Base-by-base conservation (phyloP, 2,113 vertebrate species). In the Cavia aperea region DNA sequence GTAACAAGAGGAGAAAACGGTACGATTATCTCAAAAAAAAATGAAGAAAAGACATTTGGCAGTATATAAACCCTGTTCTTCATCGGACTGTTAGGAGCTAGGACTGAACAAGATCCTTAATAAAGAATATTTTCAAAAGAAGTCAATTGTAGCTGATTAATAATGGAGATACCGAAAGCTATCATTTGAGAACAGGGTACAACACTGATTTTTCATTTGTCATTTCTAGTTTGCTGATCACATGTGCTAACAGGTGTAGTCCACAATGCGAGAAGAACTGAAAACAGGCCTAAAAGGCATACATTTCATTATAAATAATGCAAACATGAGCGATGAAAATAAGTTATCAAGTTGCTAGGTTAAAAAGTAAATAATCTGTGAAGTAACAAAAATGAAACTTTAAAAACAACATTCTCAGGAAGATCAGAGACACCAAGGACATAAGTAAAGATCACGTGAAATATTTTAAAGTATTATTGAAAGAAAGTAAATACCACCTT, bases 371-470 rank as follows among this genome's bases (percentile, higher is more conserved):
- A 79, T 63, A 66, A 10, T 33, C 16, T 46, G 26, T 26, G 15
- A 90, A 88, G 68, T 63, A 85, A 54, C 21, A 89, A 68, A 90
- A 73, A 75, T 63, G 7, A 87, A 65, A 10, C 79, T 70, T 70
- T 51, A 84, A 26, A 90, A 89, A 58, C 63, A 19, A 49, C 9
- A 91, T 75, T 91, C 91, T 81, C 12, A 68, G n/a, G 21, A 95
- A n/a, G 21, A 86, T 68, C 19, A 72, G 33, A 88, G 90, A 66
- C 6, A 73, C 81, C 19, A 63, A 26, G 82, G 78, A 26, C 2
- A 36, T 31, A 88, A 23, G 72, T 60, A 90, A 90, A 72, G 2
- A 43, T 43, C 54, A 54, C 3, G 12, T 1, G 75, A 23, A 92
- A 3, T 39, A 68, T 81, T 90, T 51, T 1, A 70, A 90, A 94